These are phyloP conservation scores for Tupaia chinensis DNA, from an alignment of 2,113 vertebrate species.

Conservation along the genomic window DNA sequence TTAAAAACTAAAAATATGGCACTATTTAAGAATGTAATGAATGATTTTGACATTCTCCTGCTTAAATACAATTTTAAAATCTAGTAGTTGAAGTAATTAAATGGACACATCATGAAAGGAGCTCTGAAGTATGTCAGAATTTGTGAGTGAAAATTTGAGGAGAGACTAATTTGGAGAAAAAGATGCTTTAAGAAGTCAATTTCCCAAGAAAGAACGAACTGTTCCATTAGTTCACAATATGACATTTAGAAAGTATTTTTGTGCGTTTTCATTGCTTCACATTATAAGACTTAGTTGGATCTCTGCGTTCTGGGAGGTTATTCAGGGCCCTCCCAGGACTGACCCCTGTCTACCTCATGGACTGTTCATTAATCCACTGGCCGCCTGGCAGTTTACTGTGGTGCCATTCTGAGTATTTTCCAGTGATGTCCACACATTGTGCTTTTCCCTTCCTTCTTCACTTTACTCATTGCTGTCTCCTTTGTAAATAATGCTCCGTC, in stretches of 20 bases:
- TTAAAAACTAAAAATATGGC: background rate
- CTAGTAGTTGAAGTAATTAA: background rate
- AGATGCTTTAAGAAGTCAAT: background rate
- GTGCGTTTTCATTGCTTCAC: background rate
- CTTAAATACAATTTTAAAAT: background rate
- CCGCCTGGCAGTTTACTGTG: background rate
- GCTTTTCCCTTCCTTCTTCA: background rate
- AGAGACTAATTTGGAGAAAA: background rate
- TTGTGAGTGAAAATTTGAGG: background rate
- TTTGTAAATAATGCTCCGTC: background rate
- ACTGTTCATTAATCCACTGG: no score
- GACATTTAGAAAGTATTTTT: background rate
- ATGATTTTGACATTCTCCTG: background rate
- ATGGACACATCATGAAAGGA: background rate
- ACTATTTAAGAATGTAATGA: background rate
- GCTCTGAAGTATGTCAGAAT: background rate
- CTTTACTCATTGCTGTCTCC: no score
- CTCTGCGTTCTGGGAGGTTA: background rate
- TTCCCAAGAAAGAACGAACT: background rate
- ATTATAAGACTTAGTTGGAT: background rate
- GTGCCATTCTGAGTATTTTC: no score
- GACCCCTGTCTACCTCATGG: background rate
- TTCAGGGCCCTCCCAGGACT: no score
- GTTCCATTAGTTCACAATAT: background rate
- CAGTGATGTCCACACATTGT: accelerated